phyloP scores from a whole-genome alignment of 1,140 invertebrate species.

The Ditylenchus dipsaci region DNA sequence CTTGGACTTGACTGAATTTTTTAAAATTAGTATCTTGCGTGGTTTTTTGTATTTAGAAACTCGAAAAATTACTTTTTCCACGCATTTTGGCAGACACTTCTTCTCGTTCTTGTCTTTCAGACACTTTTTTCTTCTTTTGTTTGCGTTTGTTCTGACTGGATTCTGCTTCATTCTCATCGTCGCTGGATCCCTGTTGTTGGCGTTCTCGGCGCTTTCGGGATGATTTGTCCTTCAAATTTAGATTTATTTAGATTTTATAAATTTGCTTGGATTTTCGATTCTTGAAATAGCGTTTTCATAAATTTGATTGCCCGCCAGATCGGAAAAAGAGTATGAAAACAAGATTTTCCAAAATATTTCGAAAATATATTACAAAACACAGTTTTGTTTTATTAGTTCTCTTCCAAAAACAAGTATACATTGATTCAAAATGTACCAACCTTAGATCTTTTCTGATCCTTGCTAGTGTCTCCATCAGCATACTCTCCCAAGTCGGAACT shows the following conservation, averaged over 20 bases:
- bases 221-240: constrained; percentile 17
- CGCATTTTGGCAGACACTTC: constrained; percentile 26
- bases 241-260: too few relatives aligned
- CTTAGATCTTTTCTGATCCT: constrained; percentile 16
- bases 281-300: too few relatives aligned
- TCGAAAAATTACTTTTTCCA: constrained; percentile 26
- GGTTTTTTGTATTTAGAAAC: background rate
- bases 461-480: constrained; percentile 10
- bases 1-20: constrained; percentile 34
- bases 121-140: background rate
- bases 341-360: too few relatives aligned
- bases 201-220: background rate
- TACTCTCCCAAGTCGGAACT: constrained; percentile 34
- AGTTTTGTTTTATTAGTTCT: too few relatives aligned
- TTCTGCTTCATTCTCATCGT: background rate
- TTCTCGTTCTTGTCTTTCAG: constrained; percentile 10
- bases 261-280: too few relatives aligned
- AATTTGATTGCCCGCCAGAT: too few relatives aligned
- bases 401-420: too few relatives aligned
- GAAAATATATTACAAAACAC: too few relatives aligned
- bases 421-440: too few relatives aligned
- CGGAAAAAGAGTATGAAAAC: too few relatives aligned
- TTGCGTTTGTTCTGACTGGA: background rate
- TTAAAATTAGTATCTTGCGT: background rate
- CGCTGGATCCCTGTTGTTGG: background rate